A percentile compares a stretch with the other conserved stretches of the same genome.
Evolutionary conservation across 1,140 invertebrate genomes (phyloP).

Genomic region (Acromyrmex charruanus): DNA sequence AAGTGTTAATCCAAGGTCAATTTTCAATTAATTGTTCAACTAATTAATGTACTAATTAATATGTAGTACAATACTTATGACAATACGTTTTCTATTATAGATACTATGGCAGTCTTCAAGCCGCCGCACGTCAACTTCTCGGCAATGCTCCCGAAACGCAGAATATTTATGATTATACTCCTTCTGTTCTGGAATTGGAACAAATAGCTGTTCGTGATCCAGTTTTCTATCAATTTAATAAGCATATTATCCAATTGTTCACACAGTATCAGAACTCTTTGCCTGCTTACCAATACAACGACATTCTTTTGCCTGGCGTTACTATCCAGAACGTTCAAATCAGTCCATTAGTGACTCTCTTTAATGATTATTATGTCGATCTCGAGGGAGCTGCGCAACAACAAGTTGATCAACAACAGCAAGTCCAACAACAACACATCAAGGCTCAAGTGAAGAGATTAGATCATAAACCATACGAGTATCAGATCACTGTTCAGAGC

Average conservation of each 20-base stretch:
- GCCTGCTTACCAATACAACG: constrained; percentile 88
- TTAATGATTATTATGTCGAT: constrained; percentile 87
- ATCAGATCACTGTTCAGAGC: constrained; percentile 86
- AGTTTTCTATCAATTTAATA: constrained; percentile 86
- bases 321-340: constrained; percentile 89
- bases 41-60: background rate
- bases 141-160: constrained; percentile 82
- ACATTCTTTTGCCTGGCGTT: constrained; percentile 89
- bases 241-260: constrained; percentile 86
- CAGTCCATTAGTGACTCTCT: constrained; percentile 88
- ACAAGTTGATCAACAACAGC: background rate
- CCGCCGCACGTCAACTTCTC: constrained; percentile 88
- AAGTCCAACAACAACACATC: constrained; percentile 74
- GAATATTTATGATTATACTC: constrained; percentile 83
- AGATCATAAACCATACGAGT: constrained; percentile 90
- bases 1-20: constrained; percentile 84
- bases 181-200: constrained; percentile 85
- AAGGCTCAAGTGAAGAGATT: constrained; percentile 84
- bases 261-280: constrained; percentile 87
- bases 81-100: constrained; percentile 45
- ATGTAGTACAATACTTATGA: background rate
- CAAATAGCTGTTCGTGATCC: constrained; percentile 86
- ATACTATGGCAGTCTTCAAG: constrained; percentile 88
- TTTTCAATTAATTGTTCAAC: background rate
- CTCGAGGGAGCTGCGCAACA: constrained; percentile 82